Conservation (phyloP, 1,140 invertebrate species). For the Mya arenaria region DNA sequence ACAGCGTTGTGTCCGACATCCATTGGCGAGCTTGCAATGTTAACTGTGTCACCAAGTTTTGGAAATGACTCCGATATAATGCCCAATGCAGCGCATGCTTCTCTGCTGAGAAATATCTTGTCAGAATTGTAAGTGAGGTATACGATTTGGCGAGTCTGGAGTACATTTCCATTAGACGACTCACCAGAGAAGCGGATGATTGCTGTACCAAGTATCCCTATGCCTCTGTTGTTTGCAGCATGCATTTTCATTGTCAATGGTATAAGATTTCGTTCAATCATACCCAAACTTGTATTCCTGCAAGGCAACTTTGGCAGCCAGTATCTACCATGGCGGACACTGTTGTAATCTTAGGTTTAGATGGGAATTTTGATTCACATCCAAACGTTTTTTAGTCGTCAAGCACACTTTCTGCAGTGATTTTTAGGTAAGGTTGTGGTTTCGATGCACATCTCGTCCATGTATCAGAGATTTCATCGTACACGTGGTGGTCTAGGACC, state of each 20-base stretch:
- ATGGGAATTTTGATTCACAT: conserved; percentile 6
- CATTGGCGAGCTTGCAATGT: neutral
- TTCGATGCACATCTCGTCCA: conserved; percentile 47
- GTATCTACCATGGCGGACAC: conserved; percentile 28
- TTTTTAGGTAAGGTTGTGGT: conserved; percentile 54
- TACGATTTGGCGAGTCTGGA: conserved; percentile 28
- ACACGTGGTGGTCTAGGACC: conserved; percentile 61
- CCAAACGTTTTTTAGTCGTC: conserved; percentile 52
- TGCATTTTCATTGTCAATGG: conserved; percentile 53
- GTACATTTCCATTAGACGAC: neutral
- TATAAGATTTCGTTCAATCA: conserved; percentile 35
- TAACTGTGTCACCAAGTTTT: neutral
- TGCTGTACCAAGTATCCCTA: conserved; percentile 41
- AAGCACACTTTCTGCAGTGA: conserved; percentile 12
- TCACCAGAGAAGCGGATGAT: conserved; percentile 34
- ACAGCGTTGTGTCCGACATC: neutral
- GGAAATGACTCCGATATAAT: conserved; percentile 25
- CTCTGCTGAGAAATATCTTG: conserved; percentile 38
- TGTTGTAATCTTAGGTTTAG: neutral
- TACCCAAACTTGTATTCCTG: conserved; percentile 38
- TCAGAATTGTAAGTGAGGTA: conserved; percentile 42
- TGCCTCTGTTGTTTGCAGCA: conserved; percentile 29
- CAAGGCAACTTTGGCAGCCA: conserved; percentile 43
- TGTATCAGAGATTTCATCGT: conserved; percentile 48
- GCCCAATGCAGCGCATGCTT: conserved; percentile 17